These are phyloP conservation scores for Lindbergichthys nudifrons DNA, from an alignment of 2,797 vertebrate species.

Conservation along the genomic window DNA sequence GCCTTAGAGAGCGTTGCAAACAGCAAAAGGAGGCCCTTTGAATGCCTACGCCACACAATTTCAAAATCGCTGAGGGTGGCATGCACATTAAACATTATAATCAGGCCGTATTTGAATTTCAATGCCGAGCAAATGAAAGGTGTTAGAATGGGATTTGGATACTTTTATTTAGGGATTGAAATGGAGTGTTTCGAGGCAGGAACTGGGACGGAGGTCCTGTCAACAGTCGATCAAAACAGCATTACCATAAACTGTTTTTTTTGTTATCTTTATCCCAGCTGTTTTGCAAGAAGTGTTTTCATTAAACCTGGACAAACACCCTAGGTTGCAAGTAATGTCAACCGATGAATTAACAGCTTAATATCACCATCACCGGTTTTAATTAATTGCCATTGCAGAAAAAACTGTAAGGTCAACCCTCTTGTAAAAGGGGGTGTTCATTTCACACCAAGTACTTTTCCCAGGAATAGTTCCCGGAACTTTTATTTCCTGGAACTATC, in stretches of 20 bases:
- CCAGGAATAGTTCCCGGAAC: no score
- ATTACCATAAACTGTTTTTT: constrained; percentile 23
- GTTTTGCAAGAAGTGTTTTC: constrained; percentile 24
- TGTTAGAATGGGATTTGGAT: constrained; percentile 50
- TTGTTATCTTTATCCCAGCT: constrained; percentile 6
- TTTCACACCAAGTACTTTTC: background rate
- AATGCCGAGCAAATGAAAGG: constrained; percentile 62
- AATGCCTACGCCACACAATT: constrained; percentile 59
- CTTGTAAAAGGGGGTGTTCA: constrained; percentile 42
- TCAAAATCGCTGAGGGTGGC: constrained; percentile 70
- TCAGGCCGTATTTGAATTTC: constrained; percentile 76
- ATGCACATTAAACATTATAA: constrained; percentile 72
- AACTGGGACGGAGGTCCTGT: constrained; percentile 40
- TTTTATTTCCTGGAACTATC: no score
- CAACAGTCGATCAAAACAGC: constrained; percentile 29
- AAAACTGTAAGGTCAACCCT: constrained; percentile 40
- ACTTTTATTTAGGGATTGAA: constrained; percentile 42
- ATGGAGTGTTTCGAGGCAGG: constrained; percentile 2
- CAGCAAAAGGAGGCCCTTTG: constrained; percentile 50
- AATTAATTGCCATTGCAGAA: constrained; percentile 50
- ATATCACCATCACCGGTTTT: constrained; percentile 40
- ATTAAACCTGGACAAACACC: background rate
- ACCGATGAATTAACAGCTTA: constrained; percentile 17
- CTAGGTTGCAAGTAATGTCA: constrained; percentile 5
- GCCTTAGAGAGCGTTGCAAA: constrained; percentile 58